Percentiles rank a stretch among this genome's conserved stretches.
phyloP scores from a whole-genome alignment of 2,888 invertebrate species.

The Adela reaumurella region DNA sequence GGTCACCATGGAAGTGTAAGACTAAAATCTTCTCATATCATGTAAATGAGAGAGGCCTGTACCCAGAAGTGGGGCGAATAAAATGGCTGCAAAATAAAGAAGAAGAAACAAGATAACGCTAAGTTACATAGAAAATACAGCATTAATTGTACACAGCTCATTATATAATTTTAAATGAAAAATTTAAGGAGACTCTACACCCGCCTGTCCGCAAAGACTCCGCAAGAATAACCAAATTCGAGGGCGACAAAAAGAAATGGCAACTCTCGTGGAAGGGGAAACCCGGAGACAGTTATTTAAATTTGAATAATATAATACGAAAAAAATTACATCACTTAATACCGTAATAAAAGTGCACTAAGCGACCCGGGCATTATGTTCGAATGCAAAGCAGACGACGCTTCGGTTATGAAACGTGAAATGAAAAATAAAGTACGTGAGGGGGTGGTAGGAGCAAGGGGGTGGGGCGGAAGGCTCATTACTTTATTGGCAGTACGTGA shows the following conservation, averaged over 20 bases:
- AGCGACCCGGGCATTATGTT: slow-evolving; percentile 53
- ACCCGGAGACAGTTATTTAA: slow-evolving; percentile 60
- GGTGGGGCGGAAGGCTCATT: slow-evolving; percentile 48
- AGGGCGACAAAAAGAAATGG: slow-evolving; percentile 47
- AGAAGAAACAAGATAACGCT: too few relatives aligned
- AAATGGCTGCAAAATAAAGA: too few relatives aligned
- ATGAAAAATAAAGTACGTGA: slow-evolving; percentile 54
- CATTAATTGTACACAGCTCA: too few relatives aligned
- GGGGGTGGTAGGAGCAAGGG: slow-evolving; percentile 44
- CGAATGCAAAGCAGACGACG: slow-evolving; percentile 47
- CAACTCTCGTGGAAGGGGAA: slow-evolving; percentile 45
- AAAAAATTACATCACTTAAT: slow-evolving; percentile 61
- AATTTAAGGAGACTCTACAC: neutral
- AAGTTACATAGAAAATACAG: too few relatives aligned
- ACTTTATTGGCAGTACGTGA: slow-evolving; percentile 50
- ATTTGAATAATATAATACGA: slow-evolving; percentile 60
- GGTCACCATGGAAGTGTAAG: too few relatives aligned
- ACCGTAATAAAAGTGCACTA: slow-evolving; percentile 59
- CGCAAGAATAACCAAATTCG: slow-evolving; percentile 47
- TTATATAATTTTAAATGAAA: too few relatives aligned
- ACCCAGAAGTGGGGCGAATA: too few relatives aligned
- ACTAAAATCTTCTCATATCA: too few relatives aligned
- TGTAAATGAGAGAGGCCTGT: too few relatives aligned
- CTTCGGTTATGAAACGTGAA: slow-evolving; percentile 53
- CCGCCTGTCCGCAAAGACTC: slow-evolving; percentile 9